phyloP scores from a whole-genome alignment of 2,797 vertebrate genomes.

The Diplodus puntazzo region DNA sequence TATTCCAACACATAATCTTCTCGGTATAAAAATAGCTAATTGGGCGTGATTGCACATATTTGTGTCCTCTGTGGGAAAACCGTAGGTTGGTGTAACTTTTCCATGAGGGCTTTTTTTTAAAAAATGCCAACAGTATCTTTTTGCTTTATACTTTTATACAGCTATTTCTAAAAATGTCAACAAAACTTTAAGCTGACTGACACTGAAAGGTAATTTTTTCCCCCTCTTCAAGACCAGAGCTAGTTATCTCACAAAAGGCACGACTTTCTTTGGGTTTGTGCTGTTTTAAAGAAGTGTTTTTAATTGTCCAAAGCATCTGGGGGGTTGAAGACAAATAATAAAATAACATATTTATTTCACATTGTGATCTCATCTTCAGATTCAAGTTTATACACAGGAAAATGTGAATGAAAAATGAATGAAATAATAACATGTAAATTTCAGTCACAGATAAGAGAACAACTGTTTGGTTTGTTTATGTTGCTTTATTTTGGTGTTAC shows the following conservation, averaged over 20 bases:
- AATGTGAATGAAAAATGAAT: not conserved
- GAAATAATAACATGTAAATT: not conserved
- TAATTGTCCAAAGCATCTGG: not conserved
- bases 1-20: no score
- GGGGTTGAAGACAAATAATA: not conserved
- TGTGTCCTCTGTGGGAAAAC: not conserved
- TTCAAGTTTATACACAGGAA: not conserved
- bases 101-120: not conserved
- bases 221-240: not conserved
- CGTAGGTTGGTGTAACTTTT: not conserved
- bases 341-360: not conserved
- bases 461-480: constrained; percentile 63
- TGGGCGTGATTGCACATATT: not conserved
- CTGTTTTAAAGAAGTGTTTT: not conserved
- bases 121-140: not conserved
- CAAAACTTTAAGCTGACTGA: not conserved
- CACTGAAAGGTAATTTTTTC: not conserved
- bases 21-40: not conserved
- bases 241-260: not conserved
- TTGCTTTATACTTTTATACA: not conserved
- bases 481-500: constrained; percentile 91
- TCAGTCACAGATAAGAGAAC: constrained; percentile 9
- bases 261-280: not conserved
- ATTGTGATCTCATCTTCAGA: not conserved
- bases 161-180: not conserved